These are phyloP conservation scores for Nysson spinosus DNA, from an alignment of 2,888 invertebrate genomes.

Conservation along the genomic window DNA sequence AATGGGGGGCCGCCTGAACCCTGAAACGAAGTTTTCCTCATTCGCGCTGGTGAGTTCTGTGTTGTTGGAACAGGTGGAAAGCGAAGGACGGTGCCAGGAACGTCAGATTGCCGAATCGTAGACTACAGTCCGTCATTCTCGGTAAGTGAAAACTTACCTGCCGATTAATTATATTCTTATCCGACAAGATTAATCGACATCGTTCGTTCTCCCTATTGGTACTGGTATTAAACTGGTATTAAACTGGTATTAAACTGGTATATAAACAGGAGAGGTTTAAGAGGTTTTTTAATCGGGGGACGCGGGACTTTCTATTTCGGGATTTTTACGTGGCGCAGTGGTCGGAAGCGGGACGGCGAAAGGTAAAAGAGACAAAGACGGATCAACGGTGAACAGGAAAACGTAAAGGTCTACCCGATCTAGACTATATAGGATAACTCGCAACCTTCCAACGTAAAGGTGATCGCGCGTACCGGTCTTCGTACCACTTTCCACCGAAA, in stretches of 20 bases:
- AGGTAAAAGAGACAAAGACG: slow-evolving; percentile 22
- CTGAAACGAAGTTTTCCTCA: slow-evolving; percentile 53
- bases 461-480: slow-evolving; percentile 11
- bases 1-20: slow-evolving; percentile 34
- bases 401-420: slow-evolving; percentile 37
- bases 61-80: slow-evolving; percentile 66
- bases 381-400: slow-evolving; percentile 21
- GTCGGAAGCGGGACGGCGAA: slow-evolving; percentile 27
- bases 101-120: slow-evolving; percentile 44
- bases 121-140: slow-evolving; percentile 28
- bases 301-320: slow-evolving; percentile 63
- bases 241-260: slow-evolving; percentile 5
- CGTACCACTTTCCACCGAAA: slow-evolving; percentile 12
- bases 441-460: slow-evolving; percentile 26
- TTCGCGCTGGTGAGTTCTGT: slow-evolving; percentile 64
- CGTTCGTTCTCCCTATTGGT: no score
- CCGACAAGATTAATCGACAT: no score
- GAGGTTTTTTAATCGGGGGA: slow-evolving; percentile 18
- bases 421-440: slow-evolving; percentile 15
- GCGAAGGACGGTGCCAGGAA: slow-evolving; percentile 47
- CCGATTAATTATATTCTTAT: no score
- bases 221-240: no score
- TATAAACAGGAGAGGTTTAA: slow-evolving; percentile 7
- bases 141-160: slow-evolving; percentile 58
- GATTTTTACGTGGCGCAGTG: slow-evolving; percentile 51